Base-by-base conservation (phyloP, 2,888 invertebrate species). In the Neoscelio sp. region DNA sequence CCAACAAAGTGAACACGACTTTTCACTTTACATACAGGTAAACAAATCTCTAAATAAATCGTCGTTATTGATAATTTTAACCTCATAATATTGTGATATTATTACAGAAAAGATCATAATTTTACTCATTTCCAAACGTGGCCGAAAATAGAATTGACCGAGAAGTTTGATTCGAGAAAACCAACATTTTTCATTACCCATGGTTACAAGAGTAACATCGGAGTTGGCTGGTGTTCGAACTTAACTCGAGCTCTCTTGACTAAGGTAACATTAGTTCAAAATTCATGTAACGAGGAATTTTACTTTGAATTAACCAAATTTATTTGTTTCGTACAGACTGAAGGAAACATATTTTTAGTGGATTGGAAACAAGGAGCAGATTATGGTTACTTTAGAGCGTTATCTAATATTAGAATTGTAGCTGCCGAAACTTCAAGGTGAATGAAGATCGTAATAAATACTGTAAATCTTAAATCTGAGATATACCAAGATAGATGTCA, bases 341-440 rank as follows among this genome's bases (percentile, higher is more conserved):
- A 91, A 70, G 88, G 86, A 17, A 91, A 91, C 80, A 84, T 91
- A 3, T 87, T 91, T 46, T 60, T 87, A 12, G 89, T 91, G 1
- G 90, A 91, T 75, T 91, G 91, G 91, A 83, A 87, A 15, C 82
- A 83, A 15, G 91, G 91, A 10, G 87, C 91, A 8, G 82, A 64
- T n/a, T 80, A 83, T 2, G 86, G 86, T 64, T 91, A 91, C 76
- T 81, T 81, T 2, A 78, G 77, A 67, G 80, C 82, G 10, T 46
- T 82, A 8, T 76, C 84, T 4, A 85, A 89, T 56, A 87, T 87
- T n/a, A 82, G 89, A 67, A 76, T 88, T 3, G 89, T 87, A 3
- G 88, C 85, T 5, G 87, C 88, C 30, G 88, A 88, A 83, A 82
- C 88, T 20, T 71, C 77, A 26, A 86, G 88, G 88, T 88, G 70